A percentile compares a stretch with the other conserved stretches of the same genome.
Conservation (phyloP, 2,888 invertebrate species). For the Tachina grossa region DNA sequence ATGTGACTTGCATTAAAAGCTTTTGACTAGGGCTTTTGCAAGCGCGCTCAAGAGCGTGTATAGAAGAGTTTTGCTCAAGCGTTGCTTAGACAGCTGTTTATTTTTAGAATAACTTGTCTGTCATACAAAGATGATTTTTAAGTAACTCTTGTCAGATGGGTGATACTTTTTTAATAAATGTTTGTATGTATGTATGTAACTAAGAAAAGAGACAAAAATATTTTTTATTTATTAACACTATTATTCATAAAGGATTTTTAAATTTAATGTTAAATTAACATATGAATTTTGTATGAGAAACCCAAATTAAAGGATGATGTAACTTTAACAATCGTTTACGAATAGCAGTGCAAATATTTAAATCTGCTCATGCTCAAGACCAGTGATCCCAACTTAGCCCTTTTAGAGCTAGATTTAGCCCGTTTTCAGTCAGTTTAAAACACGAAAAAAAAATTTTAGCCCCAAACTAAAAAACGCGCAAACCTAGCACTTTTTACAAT, state of each 20-base stretch:
- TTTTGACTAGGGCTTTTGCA: neutral
- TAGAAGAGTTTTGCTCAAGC: too few relatives aligned
- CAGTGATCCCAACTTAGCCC: too few relatives aligned
- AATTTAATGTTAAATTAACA: neutral
- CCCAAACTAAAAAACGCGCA: too few relatives aligned
- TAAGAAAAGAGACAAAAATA: neutral
- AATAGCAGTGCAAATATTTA: too few relatives aligned
- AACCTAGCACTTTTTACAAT: too few relatives aligned
- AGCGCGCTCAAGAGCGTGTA: neutral
- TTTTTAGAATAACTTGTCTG: neutral
- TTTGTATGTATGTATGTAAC: neutral
- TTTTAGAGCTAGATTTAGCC: too few relatives aligned
- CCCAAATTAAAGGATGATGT: neutral
- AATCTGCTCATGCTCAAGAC: too few relatives aligned
- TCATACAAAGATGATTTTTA: neutral
- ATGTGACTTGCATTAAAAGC: neutral
- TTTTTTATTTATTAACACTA: neutral
- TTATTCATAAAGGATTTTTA: too few relatives aligned
- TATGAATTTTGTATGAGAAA: neutral
- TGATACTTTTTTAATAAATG: conserved; percentile 74
- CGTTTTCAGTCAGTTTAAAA: too few relatives aligned
- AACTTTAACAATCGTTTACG: neutral
- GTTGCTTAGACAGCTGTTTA: neutral
- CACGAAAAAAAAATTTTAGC: too few relatives aligned
- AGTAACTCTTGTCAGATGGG: conserved; percentile 83